Evolutionary conservation across 1,140 invertebrate genomes (phyloP), one percentile per base, ranked within the genome.

Genomic region (Gonatopus flavifemur): DNA sequence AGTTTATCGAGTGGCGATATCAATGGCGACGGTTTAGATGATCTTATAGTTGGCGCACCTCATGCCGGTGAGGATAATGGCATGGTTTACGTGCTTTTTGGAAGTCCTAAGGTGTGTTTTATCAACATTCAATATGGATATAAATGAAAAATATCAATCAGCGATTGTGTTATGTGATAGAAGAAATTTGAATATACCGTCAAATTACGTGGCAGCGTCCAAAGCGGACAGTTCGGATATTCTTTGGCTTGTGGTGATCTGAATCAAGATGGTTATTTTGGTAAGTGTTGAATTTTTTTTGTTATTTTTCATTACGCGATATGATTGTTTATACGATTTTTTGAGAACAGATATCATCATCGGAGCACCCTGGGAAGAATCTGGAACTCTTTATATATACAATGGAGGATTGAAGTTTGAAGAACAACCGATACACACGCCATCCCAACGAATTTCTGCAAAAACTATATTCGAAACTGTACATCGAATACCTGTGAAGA

Each of bases 41-140:
- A 94, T 64, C 71, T 94, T 9, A 66, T 93, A 3, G 81, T 94
- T 18, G 90, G 91, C 22, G 88, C 90, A 1, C 92, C 92, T 0
- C 66, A 70, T 38, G 78, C 72, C 38, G 51, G 53, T 25, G 66
- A 72, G n/a, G 84, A 87, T 50, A 75, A 82, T 62, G 87, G 87
- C 19, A 70, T 69, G 55, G 80, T 88, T 21, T 82, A 82, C 60
- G 64, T 86, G 4, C 88, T 78, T 63, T 55, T 81, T 3, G 77
- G 78, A 8, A 71, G 52, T 16, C 38, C 49, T 4, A 49, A 48
- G 25, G 66, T 69, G 31, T 56, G 47, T 33, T 35, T 36, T 28
- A 12, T 35, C 5, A 35, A 9, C 6, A 38, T 24, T 39, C 24
- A 9, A 8, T 12, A 37, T 8, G 39, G n/a, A 48, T 0, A n/a